Conservation (phyloP, 1,140 invertebrate genomes). For the Tetramorium parvispinum region DNA sequence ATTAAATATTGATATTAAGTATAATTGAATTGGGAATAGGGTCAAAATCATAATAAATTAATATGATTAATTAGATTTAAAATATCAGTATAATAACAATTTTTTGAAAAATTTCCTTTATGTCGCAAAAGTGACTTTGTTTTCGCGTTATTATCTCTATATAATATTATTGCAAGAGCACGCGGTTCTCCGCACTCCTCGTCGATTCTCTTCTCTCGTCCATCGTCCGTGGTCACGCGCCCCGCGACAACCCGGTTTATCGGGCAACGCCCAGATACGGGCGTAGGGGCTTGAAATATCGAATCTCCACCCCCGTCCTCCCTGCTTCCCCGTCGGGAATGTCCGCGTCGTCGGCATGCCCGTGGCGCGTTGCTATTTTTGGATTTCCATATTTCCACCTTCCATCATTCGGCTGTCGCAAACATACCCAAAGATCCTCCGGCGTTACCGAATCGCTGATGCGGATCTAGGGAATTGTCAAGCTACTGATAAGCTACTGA, state of each 20-base stretch:
- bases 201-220: constrained; percentile 45
- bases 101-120: neutral
- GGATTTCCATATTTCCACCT: constrained; percentile 57
- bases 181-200: constrained; percentile 57
- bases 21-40: neutral
- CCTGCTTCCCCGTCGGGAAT: neutral
- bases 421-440: constrained; percentile 19
- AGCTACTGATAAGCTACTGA: neutral
- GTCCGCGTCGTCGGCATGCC: constrained; percentile 22
- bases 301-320: constrained; percentile 60
- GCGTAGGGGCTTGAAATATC: constrained; percentile 68
- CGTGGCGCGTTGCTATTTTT: constrained; percentile 60
- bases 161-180: neutral
- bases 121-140: neutral
- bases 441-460: neutral
- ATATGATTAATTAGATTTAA: neutral
- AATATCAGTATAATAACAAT: constrained; percentile 6
- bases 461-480: neutral
- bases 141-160: neutral
- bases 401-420: constrained; percentile 42
- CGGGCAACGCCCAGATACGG: constrained; percentile 77
- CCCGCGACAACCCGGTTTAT: constrained; percentile 66
- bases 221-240: constrained; percentile 27
- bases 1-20: constrained; percentile 7
- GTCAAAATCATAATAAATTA: neutral